These are phyloP conservation scores for Strigamia crassipes DNA, from an alignment of 2,888 invertebrate genomes.

Conservation along the genomic window DNA sequence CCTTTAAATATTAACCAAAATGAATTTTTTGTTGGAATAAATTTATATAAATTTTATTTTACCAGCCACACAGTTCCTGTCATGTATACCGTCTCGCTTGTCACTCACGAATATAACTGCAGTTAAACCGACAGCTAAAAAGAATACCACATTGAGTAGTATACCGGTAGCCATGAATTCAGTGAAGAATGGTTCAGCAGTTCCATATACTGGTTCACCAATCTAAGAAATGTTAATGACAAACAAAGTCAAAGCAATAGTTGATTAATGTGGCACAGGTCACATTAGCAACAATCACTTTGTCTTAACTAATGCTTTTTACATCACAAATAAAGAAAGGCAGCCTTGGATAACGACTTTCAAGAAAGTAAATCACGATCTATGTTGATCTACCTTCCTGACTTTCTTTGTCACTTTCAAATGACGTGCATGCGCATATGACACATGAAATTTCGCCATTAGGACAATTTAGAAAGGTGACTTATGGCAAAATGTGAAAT, in stretches of 20 bases:
- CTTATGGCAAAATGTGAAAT: no score
- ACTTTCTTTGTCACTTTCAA: no score
- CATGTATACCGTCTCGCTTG: background rate
- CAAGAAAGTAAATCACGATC: no score
- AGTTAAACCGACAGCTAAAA: background rate
- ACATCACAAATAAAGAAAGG: no score
- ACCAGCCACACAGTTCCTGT: background rate
- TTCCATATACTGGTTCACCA: background rate
- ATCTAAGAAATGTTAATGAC: background rate
- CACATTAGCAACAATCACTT: no score
- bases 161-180: background rate
- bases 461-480: no score
- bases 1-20: constrained; percentile 66
- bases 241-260: background rate
- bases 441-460: no score
- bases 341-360: no score
- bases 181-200: background rate
- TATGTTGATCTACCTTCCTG: no score
- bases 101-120: background rate
- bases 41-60: background rate
- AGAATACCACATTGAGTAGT: background rate
- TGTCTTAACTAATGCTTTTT: no score
- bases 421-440: no score
- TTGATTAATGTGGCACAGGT: no score
- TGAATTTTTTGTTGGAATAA: background rate